Evolutionary conservation across 1,140 invertebrate species (phyloP).

Genomic region (Drosophila sturtevanti): DNA sequence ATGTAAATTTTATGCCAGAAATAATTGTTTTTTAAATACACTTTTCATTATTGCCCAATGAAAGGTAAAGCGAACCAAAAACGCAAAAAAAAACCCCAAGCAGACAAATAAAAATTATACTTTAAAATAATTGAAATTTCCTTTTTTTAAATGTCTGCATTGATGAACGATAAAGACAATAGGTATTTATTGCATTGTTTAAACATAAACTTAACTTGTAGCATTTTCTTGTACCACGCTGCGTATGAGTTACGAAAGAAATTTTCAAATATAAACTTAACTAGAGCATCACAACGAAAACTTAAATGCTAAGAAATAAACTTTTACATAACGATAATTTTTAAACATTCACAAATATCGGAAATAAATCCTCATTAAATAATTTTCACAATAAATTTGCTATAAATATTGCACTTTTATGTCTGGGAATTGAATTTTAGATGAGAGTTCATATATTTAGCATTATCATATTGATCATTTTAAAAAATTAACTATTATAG

Average conservation of each 20-base stretch:
- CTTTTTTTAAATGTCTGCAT: conserved; percentile 48
- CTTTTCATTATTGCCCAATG: conserved; percentile 70
- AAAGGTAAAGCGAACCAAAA: conserved; percentile 32
- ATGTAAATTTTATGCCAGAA: conserved; percentile 64
- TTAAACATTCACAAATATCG: no score
- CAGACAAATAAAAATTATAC: conserved; percentile 42
- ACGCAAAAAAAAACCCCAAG: background rate
- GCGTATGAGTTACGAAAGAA: background rate
- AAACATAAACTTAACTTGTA: background rate
- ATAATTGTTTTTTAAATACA: conserved; percentile 80
- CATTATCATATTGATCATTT: no score
- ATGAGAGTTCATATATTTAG: no score
- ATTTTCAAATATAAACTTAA: background rate
- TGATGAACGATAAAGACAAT: conserved; percentile 12
- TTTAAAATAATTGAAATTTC: conserved; percentile 53
- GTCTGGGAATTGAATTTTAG: no score
- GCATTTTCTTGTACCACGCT: background rate
- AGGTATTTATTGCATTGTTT: background rate
- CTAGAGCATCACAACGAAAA: no score
- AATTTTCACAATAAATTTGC: no score
- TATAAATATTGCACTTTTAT: background rate
- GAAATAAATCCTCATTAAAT: no score
- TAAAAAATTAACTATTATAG: no score
- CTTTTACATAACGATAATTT: no score
- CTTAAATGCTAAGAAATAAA: background rate